These are phyloP conservation scores for Hiodon tergisus DNA, from an alignment of 2,113 vertebrate species.

Conservation along the genomic window DNA sequence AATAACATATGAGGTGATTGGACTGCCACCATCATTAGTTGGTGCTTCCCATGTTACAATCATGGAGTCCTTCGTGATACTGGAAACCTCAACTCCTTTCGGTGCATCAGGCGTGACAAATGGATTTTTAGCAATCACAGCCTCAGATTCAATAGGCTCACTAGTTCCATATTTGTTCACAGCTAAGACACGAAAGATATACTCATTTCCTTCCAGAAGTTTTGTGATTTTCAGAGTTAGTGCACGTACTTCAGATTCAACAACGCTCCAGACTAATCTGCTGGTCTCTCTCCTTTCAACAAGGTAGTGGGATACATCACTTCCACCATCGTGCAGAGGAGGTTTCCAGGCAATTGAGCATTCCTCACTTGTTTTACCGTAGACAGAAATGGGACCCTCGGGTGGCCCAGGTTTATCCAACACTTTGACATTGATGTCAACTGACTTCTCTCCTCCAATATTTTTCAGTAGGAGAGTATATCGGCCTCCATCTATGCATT, in stretches of 20 bases:
- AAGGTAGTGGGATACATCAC: conserved; percentile 84
- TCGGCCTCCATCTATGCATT: conserved; percentile 81
- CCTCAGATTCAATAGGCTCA: conserved; percentile 77
- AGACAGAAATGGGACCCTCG: conserved; percentile 77
- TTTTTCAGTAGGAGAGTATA: conserved; percentile 85
- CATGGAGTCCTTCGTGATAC: conserved; percentile 91
- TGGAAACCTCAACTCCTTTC: conserved; percentile 78
- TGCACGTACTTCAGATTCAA: conserved; percentile 80
- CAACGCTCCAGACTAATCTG: conserved; percentile 88
- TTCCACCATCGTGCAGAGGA: conserved; percentile 86
- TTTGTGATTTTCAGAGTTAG: conserved; percentile 80
- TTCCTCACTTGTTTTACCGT: conserved; percentile 77
- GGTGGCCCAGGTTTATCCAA: conserved; percentile 90
- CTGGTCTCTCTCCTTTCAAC: conserved; percentile 95
- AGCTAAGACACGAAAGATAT: conserved; percentile 86
- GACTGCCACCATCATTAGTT: conserved; percentile 83
- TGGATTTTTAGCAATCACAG: conserved; percentile 82
- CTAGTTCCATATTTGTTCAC: conserved; percentile 88
- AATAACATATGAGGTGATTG: conserved; percentile 84
- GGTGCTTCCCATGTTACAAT: conserved; percentile 92
- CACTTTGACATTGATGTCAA: conserved; percentile 77
- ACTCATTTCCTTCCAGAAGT: conserved; percentile 96
- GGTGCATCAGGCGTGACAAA: conserved; percentile 81
- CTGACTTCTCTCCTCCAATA: conserved; percentile 84
- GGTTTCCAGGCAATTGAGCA: conserved; percentile 85